Evolutionary conservation across 2,888 invertebrate genomes (phyloP), one percentile per base, ranked within the genome.

Genomic region (Lepidocyrtinus sp.): DNA sequence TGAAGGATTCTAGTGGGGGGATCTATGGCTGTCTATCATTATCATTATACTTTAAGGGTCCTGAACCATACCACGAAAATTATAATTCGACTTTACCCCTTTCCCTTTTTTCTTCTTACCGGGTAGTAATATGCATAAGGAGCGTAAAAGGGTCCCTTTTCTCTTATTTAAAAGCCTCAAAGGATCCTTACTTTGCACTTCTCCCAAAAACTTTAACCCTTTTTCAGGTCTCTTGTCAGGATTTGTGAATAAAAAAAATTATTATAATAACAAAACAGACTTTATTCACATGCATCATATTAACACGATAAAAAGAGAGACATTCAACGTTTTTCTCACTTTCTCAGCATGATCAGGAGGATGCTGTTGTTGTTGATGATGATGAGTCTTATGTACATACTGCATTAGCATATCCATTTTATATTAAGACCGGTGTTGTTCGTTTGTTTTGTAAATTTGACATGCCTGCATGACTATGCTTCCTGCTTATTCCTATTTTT

Each of bases 201-300:
- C 50, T 50, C 50, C 50, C 15, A 50, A 50, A 50, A 2, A 15
- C 17, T 12, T 7, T 50, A 50, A 15, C 70, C 70, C 76, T 76
- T 76, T 70, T 70, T 2, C n/a, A 15, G 63, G 68, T 19, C 59
- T 46, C 68, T 12, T 12, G 36, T 36, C 36, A 12, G 36, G 12
- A 36, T 50, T 50, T 68, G n/a, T n/a, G n/a, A n/a, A n/a, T 75
- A 24, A 36, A 24, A 36, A 65, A 75, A 69, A 76, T 77, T 77
- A 76, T 77, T 77, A 77, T 77, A 72, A 77, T 77, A 69, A 76
- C 70, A 76, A 76, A 72, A 77, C 72, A 71, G 12, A 50, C 50
- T 2, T 50, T 50, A 50, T 50, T 50, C 72, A 71, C 46, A 62
- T 62, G 25, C 46, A 69, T 50, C 50, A 50, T 50, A 50, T 50